Conservation (phyloP, 2,113 vertebrate species). For the Gambusia holbrooki region DNA sequence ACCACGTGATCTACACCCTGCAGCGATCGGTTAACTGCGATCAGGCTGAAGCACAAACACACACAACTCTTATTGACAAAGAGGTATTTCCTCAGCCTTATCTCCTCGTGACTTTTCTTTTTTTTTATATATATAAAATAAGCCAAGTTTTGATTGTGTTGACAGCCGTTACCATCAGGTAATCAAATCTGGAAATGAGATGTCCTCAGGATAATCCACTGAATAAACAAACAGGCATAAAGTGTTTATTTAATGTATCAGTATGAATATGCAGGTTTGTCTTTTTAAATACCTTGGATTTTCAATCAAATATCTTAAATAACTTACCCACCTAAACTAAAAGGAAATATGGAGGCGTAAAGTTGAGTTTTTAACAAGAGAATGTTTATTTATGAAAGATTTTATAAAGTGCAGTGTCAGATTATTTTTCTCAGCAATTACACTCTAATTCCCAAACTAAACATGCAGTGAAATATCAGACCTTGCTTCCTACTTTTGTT, state of each 20-base stretch:
- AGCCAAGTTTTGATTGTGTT: not conserved
- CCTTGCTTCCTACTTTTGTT: too few species aligned
- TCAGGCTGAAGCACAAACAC: constrained; percentile 86
- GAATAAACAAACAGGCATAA: not conserved
- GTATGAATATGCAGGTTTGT: not conserved
- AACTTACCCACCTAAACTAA: not conserved
- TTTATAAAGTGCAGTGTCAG: not conserved
- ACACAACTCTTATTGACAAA: constrained; percentile 93
- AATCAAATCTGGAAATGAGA: not conserved
- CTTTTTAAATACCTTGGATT: not conserved
- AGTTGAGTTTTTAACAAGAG: not conserved
- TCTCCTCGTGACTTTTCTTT: not conserved
- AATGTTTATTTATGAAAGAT: not conserved
- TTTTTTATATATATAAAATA: not conserved
- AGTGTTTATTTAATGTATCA: not conserved
- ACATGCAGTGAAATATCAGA: not conserved
- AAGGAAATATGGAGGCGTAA: not conserved
- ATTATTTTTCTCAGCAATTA: not conserved
- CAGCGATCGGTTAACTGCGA: constrained; percentile 91
- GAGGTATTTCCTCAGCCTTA: constrained; percentile 81
- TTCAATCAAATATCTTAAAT: not conserved
- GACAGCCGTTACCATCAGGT: not conserved
- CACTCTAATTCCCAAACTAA: not conserved
- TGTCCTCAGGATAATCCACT: not conserved
- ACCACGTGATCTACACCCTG: constrained; percentile 96